Percentiles rank a stretch among this genome's conserved stretches.
Evolutionary conservation across 2,113 vertebrate species (phyloP).

Genomic region (Gnathonemus longibarbis): DNA sequence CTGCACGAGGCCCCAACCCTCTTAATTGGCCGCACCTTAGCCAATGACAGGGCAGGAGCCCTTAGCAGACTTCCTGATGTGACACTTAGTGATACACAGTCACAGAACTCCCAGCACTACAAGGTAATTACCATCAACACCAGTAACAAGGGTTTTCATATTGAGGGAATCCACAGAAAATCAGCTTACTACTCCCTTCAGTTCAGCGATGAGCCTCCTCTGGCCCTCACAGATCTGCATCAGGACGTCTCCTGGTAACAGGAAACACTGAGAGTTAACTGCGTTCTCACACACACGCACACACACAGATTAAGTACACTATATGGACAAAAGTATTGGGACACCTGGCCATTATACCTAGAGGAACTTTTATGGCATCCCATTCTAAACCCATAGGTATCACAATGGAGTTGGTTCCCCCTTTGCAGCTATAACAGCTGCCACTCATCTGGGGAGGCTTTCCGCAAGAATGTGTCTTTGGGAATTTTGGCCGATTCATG

Average conservation of each 20-base stretch:
- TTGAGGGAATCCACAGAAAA: background rate
- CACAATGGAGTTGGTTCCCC: background rate
- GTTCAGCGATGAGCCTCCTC: constrained; percentile 75
- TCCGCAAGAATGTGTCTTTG: background rate
- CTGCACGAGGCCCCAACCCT: background rate
- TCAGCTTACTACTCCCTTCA: constrained; percentile 84
- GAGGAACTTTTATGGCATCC: background rate
- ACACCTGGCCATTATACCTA: background rate
- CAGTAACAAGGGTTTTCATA: background rate
- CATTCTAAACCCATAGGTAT: background rate
- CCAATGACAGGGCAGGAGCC: background rate
- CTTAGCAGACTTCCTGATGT: background rate
- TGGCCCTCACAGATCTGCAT: constrained; percentile 87
- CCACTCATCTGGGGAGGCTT: background rate
- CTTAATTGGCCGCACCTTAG: background rate
- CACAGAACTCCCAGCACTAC: background rate
- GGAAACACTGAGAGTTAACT: background rate
- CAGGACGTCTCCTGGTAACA: constrained; percentile 75
- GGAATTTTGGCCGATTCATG: background rate
- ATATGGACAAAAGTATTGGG: background rate
- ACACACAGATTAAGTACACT: background rate
- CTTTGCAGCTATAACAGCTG: background rate
- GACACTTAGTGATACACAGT: background rate
- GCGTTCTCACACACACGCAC: background rate
- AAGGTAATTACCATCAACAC: background rate